Evolutionary conservation across 2,113 vertebrate species (phyloP).

Genomic region (Melanerpes formicivorus): DNA sequence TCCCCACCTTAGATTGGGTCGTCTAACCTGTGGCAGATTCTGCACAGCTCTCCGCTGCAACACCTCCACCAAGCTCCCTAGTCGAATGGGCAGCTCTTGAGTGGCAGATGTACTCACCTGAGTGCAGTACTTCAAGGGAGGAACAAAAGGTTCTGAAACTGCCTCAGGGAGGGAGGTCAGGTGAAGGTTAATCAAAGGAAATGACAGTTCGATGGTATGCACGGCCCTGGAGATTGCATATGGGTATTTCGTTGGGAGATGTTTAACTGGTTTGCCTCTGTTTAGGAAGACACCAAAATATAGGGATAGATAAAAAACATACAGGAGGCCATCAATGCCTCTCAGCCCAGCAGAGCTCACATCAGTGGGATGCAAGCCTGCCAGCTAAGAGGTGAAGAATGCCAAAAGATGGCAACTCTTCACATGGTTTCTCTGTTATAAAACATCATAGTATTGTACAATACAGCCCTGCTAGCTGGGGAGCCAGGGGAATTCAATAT

Average conservation of each 20-base stretch:
- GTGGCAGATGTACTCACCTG: constrained; percentile 46
- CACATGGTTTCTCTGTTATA: rapidly evolving
- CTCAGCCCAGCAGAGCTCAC: background rate
- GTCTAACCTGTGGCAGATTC: background rate
- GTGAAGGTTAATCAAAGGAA: constrained; percentile 83
- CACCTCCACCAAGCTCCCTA: background rate
- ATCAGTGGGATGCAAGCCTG: rapidly evolving
- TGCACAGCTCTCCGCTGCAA: background rate
- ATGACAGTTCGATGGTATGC: constrained; percentile 74
- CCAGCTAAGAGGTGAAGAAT: background rate
- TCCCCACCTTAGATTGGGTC: background rate
- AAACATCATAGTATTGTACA: rapidly evolving
- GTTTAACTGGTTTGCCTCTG: constrained; percentile 48
- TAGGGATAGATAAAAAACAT: background rate
- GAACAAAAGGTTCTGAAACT: constrained; percentile 45
- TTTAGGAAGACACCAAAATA: constrained; percentile 16
- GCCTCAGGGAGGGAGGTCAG: constrained; percentile 72
- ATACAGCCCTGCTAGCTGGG: background rate
- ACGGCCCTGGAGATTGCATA: constrained; percentile 51
- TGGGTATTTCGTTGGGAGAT: constrained; percentile 9
- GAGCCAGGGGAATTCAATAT: background rate
- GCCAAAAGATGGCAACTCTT: background rate
- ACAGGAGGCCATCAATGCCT: rapidly evolving
- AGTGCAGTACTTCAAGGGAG: background rate
- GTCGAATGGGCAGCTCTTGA: background rate